Evolutionary conservation across 2,797 vertebrate species (phyloP).

Genomic region (Nyctibius grandis): DNA sequence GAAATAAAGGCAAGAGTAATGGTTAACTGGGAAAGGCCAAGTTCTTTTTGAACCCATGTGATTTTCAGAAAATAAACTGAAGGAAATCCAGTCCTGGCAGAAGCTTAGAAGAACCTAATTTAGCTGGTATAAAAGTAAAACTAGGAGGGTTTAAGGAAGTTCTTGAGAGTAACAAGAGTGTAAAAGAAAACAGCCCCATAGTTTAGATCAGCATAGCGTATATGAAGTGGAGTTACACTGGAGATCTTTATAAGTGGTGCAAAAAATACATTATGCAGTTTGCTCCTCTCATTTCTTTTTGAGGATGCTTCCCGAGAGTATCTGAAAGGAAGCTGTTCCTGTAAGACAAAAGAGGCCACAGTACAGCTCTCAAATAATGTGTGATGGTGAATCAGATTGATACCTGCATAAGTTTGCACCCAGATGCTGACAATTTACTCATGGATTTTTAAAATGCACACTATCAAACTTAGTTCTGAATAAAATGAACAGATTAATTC

Average conservation of each 20-base stretch:
- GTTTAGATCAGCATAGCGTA: background rate
- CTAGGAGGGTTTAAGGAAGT: background rate
- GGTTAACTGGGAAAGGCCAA: background rate
- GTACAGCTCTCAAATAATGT: background rate
- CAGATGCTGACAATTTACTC: background rate
- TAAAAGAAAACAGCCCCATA: background rate
- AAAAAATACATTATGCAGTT: background rate
- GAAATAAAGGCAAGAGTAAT: background rate
- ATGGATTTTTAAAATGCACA: background rate
- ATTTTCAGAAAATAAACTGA: conserved; percentile 47
- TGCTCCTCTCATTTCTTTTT: background rate
- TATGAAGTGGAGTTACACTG: background rate
- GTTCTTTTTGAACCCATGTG: conserved; percentile 3
- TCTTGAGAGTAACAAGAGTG: background rate
- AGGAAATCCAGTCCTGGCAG: conserved; percentile 40
- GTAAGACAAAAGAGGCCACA: background rate
- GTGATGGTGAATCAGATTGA: background rate
- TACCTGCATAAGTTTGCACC: background rate
- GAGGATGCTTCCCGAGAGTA: background rate
- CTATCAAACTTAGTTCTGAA: background rate
- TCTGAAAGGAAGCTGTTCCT: background rate
- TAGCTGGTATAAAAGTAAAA: conserved; percentile 9
- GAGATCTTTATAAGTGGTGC: background rate
- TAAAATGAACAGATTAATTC: background rate
- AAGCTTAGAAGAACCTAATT: conserved; percentile 7